Evolutionary conservation across 35 echinoderm and acorn worm genomes (phyloP), one percentile per base, ranked within the genome.

Genomic region (Lytechinus variegatus): DNA sequence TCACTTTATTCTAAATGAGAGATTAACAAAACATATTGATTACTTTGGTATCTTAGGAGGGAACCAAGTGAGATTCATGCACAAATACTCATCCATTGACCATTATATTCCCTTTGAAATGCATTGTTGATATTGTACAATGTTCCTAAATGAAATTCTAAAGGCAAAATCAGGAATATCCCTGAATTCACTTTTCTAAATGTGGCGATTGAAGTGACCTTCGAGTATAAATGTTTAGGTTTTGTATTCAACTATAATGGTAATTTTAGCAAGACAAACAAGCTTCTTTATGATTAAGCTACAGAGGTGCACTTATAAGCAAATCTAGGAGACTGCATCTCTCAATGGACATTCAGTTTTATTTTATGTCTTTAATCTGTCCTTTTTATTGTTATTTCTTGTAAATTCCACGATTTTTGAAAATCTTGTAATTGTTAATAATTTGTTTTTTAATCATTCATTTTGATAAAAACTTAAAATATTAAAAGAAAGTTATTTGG

Each of bases 111-210:
- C 6, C 92, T 16, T 27, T 94, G 2, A 53, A 94, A 94, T 94
- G 92, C 27, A 94, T 94, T 94, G 55, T 94, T 54, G 92, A 94
- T 94, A 53, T 94, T 94, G 55, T 94, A 94, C 92, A 54, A 29
- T 1, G 2, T 94, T 14, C 27, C 51, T 54, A 24, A 94, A n/a
- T n/a, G n/a, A n/a, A n/a, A n/a, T 54, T 94, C 92, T 24, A 94
- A 54, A 54, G 92, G 92, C 33, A 94, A 94, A 94, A 94, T 94
- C 16, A 94, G 92, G 55, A 94, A 94, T 56, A 28, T 94, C 12
- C 53, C 92, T 94, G 54, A 53, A 52, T 94, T 94, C 27, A 52
- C 8, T 2, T 94, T 94, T 56, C 54, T 52, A 56, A 94, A 94
- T 1, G 6, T 2, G 10, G 14, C 51, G 16, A 19, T 56, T 24